phyloP scores from a whole-genome alignment of 2,797 vertebrate genomes.

The Spizella passerina region DNA sequence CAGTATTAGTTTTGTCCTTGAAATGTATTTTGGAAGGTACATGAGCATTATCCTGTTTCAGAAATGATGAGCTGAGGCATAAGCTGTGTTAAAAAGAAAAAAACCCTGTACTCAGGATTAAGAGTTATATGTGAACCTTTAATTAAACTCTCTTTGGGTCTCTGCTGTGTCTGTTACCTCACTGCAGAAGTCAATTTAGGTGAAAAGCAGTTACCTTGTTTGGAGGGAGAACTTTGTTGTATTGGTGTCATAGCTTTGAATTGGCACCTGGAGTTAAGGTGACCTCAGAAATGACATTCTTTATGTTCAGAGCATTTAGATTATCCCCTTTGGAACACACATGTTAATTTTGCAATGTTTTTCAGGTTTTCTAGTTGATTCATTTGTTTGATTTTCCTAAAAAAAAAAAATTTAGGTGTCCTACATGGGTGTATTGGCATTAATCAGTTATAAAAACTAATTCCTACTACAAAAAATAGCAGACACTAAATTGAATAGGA shows the following conservation, averaged over 20 bases:
- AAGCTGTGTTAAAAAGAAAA: constrained; percentile 17
- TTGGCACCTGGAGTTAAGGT: not conserved
- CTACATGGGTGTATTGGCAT: not conserved
- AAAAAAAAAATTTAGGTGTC: not conserved
- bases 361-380: not conserved
- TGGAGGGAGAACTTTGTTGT: not conserved
- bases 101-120: not conserved
- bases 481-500: not conserved
- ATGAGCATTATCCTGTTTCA: constrained; percentile 1
- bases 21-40: constrained; percentile 11
- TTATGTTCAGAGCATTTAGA: not conserved
- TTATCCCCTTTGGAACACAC: not conserved
- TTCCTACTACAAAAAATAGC: not conserved
- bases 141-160: not conserved
- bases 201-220: not conserved
- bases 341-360: not conserved
- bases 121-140: not conserved
- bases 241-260: not conserved
- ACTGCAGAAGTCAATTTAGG: not conserved
- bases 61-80: constrained; percentile 2
- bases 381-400: rapidly evolving
- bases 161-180: not conserved
- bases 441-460: not conserved
- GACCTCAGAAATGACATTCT: not conserved
- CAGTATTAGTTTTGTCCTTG: constrained; percentile 43